Evolutionary conservation across 2,113 vertebrate genomes (phyloP), one percentile per base, ranked within the genome.

Genomic region (Pungitius pungitius): DNA sequence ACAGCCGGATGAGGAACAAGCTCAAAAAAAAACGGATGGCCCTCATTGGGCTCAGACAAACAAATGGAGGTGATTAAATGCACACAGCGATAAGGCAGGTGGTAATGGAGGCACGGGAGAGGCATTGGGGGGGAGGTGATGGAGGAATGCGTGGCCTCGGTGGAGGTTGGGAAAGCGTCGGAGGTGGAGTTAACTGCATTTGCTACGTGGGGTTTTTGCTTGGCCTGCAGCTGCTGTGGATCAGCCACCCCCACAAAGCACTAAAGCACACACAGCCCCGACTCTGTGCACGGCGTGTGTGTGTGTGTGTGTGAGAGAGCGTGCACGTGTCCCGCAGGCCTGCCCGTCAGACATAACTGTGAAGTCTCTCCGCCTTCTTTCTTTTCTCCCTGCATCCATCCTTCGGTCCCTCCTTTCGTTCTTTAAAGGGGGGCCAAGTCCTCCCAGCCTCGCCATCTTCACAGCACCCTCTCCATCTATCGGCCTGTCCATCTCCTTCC

Each of bases 41-140:
- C 92, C 84, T 84, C 83, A 87, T 89, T 80, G 84, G 83, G 64
- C 86, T 88, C 86, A 79, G 85, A 92, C 86, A 92, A 92, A 94
- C 90, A 91, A 92, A 93, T 84, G 72, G 83, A 75, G 85, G 86
- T 87, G 90, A 93, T 93, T 91, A 89, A 91, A 92, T 81, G 83
- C 86, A 69, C 80, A 80, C 66, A 20, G 82, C 60, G 85, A 87
- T 87, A 85, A 86, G 86, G 69, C 72, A 80, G 87, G 80, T 84
- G 85, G 85, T 90, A 90, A 89, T 90, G 85, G 84, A 73, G 85
- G 87, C 63, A 77, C 73, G 33, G 39, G 69, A 75, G 71, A 81
- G 67, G 59, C 76, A 72, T 58, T 56, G 72, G 72, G 39, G 77
- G 68, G 84, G 60, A 80, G 67, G 77, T 82, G 80, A 85, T 73